Base-by-base conservation (phyloP, 1,140 invertebrate species). In the Elymnias hypermnestra region DNA sequence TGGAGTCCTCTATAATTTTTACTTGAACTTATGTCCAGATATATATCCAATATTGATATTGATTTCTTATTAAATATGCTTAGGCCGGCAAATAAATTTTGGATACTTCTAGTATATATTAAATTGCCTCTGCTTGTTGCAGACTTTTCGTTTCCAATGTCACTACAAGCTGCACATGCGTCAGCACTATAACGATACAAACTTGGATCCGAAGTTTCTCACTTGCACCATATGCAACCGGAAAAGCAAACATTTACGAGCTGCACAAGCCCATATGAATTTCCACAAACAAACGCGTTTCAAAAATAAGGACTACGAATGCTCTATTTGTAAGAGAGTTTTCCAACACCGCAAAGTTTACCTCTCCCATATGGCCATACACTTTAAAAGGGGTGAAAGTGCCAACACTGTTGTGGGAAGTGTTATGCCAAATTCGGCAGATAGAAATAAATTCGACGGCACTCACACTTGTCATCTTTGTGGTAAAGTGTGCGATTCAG, bases 131-230 rank as follows among this genome's bases (percentile, higher is more conserved):
- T n/a, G n/a, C 35, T 42, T 46, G 28, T 53, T 46, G 8, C 79
- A 87, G 85, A 63, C 51, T 0, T 87, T 87, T 59, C 58, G 69
- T 5, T 83, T 78, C 46, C 73, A 87, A 37, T 68, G 71, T 28
- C 83, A 86, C 56, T 86, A 83, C 58, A 78, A 78, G 35, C 45
- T 77, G 23, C 86, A 87, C 53, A 84, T 87, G 83, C 74, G 78
- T 10, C 52, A 62, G 33, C 86, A 87, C 44, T 83, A 81, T 47
- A 41, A 60, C n/a, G 83, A 87, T 35, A 53, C 77, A 0, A 72
- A 71, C 40, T 51, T 79, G 3, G 81, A 87, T 52, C 81, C 86
- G 0, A 56, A 61, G 22, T 46, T 74, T 17, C 71, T 86, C 12
- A 82, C 71, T 3, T 87, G 86, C 53, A 28, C 57, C 10, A 76